Base-by-base conservation (phyloP, 2,888 invertebrate genomes). In the Nemoura dubitans region DNA sequence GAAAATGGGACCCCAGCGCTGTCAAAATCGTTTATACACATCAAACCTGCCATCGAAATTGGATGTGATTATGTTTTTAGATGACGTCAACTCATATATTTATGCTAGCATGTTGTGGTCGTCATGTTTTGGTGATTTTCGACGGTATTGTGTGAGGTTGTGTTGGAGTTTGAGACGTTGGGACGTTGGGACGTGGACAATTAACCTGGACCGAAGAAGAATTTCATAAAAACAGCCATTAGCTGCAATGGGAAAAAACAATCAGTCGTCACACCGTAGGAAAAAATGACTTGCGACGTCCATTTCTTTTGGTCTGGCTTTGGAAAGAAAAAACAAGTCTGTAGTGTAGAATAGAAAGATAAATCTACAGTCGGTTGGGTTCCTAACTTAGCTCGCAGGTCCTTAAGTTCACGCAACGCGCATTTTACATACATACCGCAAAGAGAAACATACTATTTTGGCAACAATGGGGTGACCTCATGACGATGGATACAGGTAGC, bases 391-490 rank as follows among this genome's bases (percentile, higher is more conserved):
- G 3, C 59, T 59, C 36, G 59, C 21, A 59, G 59, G 59, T 59
- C 59, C 59, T 16, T 16, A 59, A 59, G 59, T 59, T 59, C 59
- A 59, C 21, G 59, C n/a, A 59, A 59, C 59, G 21, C 21, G 21
- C 2, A 10, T n/a, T n/a, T n/a, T n/a, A n/a, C n/a, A n/a, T n/a
- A n/a, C n/a, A n/a, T n/a, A n/a, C n/a, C 36, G 36, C 59, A 16
- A 21, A n/a, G 81, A 30, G 3, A 81, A 36, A 36, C n/a, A n/a
- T 36, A 81, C 27, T 81, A 81, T 81, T 81, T 81, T 81, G 81
- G 81, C 81, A 81, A 81, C 81, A 81, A 81, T 81, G 81, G 81
- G 81, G n/a, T 81, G 81, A 81, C 81, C 81, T 81, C 81, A 81
- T 21, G 29, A 27, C 0, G 43, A 81, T n/a, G n/a, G n/a, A 80